Conservation (phyloP, 2,888 invertebrate species). For the Helobdella robusta region DNA sequence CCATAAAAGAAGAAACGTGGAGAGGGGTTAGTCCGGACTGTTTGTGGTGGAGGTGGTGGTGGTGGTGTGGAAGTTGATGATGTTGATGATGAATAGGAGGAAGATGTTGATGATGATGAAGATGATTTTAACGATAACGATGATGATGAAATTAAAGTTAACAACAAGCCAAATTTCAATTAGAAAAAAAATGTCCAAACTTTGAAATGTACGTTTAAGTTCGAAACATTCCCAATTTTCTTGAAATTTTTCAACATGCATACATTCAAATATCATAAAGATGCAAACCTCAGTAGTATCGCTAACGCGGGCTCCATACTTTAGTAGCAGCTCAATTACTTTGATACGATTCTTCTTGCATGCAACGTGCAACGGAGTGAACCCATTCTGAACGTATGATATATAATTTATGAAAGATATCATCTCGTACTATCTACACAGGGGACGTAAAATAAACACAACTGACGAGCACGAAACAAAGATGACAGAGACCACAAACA, state of each 20-base stretch:
- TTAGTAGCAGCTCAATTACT: conserved; percentile 85
- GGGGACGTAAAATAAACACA: too few species aligned
- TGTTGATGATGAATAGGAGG: background rate
- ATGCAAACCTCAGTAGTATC: conserved; percentile 59
- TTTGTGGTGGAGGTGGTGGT: background rate
- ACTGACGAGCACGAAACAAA: background rate
- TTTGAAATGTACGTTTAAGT: background rate
- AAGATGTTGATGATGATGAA: too few species aligned
- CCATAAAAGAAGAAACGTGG: conserved; percentile 28
- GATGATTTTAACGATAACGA: background rate
- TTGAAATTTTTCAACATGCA: background rate
- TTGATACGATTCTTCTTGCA: conserved; percentile 99
- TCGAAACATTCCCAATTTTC: background rate
- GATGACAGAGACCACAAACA: background rate
- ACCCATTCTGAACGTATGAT: conserved; percentile 81
- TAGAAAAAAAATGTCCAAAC: too few species aligned
- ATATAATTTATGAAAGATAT: too few species aligned
- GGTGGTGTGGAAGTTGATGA: background rate
- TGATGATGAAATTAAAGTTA: too few species aligned
- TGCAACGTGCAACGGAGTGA: conserved; percentile 95
- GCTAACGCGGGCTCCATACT: conserved; percentile 86
- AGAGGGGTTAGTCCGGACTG: conserved; percentile 29
- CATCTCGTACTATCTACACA: too few species aligned
- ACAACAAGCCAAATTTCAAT: too few species aligned
- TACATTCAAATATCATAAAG: background rate